Evolutionary conservation across 2,888 invertebrate genomes (phyloP), one percentile per base, ranked within the genome.

Genomic region (Anarsia innoxiella): DNA sequence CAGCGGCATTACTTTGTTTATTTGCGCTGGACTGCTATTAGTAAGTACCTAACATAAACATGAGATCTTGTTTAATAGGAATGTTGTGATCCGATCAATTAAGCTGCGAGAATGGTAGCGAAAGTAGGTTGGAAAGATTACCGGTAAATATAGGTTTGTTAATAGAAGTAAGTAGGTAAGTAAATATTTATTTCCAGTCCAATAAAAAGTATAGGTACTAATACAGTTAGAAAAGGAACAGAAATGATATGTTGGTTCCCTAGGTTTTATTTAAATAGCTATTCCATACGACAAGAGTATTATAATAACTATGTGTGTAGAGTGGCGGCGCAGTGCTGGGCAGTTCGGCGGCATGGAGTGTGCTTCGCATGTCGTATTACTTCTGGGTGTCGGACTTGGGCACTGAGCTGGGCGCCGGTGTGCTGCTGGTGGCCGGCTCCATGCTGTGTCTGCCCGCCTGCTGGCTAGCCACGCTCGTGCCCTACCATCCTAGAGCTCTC

Each of bases 371-470:
- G 60, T 80, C 76, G 1, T 82, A 80, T 49, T 79, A 78, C 53
- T 82, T 83, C 62, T 82, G 83, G 83, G 72, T 73, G 12, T 62
- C 79, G 16, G 82, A 83, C 47, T 56, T 82, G 44, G 77, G 76
- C 19, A 63, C 70, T 36, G 80, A 83, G 52, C 56, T 83, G 32
- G 67, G 67, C 11, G 45, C 68, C 5, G 59, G 64, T 44, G 63
- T 73, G 39, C 50, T 72, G 40, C 60, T 79, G 45, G 44, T 80
- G 31, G 66, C 68, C 4, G 82, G 74, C 8, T 64, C 74, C 1
- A 53, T 80, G 43, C 69, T 83, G 13, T 80, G 83, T 48, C 56
- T 83, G 46, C 82, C 83, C 15, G 59, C 66, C n/a, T 76, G 78
- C 57, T 82, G 83, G 82, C 64, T 82, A 14, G 64, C 72, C 13